A percentile compares a stretch with the other conserved stretches of the same genome.
These are phyloP conservation scores for Trichosurus vulpecula DNA, from an alignment of 2,797 vertebrate species.

Conservation along the genomic window DNA sequence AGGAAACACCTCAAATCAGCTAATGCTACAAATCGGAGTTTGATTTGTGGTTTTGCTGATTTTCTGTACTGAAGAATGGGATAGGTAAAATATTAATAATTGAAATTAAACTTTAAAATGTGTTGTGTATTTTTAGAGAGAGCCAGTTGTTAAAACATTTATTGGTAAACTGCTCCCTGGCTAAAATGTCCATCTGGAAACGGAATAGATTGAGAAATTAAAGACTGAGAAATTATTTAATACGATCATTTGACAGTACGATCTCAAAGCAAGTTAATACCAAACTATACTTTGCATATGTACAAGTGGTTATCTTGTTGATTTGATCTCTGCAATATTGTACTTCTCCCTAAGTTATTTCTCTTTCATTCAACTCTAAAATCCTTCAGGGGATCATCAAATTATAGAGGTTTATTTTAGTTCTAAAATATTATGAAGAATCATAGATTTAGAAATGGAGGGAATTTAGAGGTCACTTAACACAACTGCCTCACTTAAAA, in stretches of 20 bases:
- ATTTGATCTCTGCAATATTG: neutral
- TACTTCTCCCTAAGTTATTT: neutral
- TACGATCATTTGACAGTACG: neutral
- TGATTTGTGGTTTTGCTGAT: neutral
- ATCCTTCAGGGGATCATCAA: neutral
- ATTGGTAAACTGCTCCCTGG: neutral
- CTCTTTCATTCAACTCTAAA: neutral
- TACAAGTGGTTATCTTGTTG: neutral
- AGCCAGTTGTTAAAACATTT: neutral
- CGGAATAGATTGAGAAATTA: neutral
- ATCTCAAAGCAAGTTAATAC: neutral
- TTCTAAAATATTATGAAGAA: neutral
- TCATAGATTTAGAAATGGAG: neutral
- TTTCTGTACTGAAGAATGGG: neutral
- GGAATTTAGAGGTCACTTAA: neutral
- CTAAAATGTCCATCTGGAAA: neutral
- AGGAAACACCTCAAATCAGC: neutral
- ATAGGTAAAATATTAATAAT: neutral
- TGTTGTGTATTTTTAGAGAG: neutral
- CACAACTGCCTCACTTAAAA: neutral
- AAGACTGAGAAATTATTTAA: neutral
- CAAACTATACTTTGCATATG: neutral
- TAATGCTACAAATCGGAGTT: neutral
- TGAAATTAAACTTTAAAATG: neutral
- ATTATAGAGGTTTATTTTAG: neutral